Evolutionary conservation across 2,888 invertebrate species (phyloP).

Genomic region (Nomada lathburiana): DNA sequence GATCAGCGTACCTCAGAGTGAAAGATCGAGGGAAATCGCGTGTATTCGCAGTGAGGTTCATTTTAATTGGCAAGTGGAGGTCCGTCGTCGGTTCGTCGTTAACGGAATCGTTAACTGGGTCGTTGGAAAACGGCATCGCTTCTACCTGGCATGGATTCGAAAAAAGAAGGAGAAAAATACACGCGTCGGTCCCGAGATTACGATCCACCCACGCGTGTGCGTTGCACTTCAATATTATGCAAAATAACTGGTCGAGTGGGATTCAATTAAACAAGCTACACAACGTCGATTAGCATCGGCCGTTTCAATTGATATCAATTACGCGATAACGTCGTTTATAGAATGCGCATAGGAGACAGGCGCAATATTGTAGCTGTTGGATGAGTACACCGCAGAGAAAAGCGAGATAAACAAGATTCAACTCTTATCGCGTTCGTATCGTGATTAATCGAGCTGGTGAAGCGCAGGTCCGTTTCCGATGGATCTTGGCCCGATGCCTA

Average conservation of each 20-base stretch:
- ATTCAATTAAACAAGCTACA: too few species aligned
- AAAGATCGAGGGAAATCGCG: slow-evolving; percentile 11
- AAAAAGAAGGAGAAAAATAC: not conserved
- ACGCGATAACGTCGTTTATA: slow-evolving; percentile 23
- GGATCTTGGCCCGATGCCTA: slow-evolving; percentile 7
- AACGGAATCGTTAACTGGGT: slow-evolving; percentile 55
- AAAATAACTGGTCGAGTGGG: not conserved
- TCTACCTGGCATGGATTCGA: not conserved
- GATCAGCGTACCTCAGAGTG: slow-evolving; percentile 42
- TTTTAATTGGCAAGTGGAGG: slow-evolving; percentile 65
- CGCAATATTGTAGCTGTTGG: not conserved
- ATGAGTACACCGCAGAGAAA: not conserved
- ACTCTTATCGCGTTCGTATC: slow-evolving; percentile 4
- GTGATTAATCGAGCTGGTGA: slow-evolving; percentile 43
- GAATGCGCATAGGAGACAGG: slow-evolving; percentile 12
- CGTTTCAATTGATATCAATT: slow-evolving; percentile 41
- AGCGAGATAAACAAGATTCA: not conserved
- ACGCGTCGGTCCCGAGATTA: not conserved
- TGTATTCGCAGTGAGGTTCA: slow-evolving; percentile 59
- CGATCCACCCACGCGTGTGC: slow-evolving; percentile 15
- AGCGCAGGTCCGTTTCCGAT: slow-evolving; percentile 45
- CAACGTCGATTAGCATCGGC: too few species aligned
- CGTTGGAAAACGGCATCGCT: slow-evolving; percentile 25
- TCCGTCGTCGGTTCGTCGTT: slow-evolving; percentile 47
- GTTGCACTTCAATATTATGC: slow-evolving; percentile 16